phyloP scores from a whole-genome alignment of 2,113 vertebrate genomes.

The Himantopus leucocephalus region DNA sequence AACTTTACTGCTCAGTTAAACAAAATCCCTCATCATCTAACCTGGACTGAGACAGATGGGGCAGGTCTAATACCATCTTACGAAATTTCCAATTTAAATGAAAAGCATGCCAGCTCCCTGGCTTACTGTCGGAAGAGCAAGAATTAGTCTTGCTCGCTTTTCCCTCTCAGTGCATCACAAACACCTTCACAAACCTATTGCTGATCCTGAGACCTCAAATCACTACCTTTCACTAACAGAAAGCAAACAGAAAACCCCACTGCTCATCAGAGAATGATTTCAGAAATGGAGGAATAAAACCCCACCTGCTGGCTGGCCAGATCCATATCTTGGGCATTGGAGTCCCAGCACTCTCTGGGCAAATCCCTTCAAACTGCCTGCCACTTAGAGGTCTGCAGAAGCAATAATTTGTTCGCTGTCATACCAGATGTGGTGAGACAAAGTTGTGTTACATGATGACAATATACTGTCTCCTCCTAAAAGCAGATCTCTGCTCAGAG shows the following conservation, averaged over 20 bases:
- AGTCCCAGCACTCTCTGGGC: not conserved
- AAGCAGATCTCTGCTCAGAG: not conserved
- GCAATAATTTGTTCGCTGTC: not conserved
- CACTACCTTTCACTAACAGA: not conserved
- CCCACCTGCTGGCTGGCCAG: not conserved
- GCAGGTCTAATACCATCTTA: not conserved
- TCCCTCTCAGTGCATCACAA: not conserved
- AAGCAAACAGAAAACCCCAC: not conserved
- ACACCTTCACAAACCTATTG: not conserved
- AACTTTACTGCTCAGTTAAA: not conserved
- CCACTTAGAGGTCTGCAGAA: too few species aligned
- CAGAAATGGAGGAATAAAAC: not conserved
- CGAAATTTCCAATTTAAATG: not conserved
- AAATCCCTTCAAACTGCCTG: not conserved
- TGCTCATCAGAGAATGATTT: not conserved
- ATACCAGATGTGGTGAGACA: not conserved
- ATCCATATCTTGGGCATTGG: rapidly evolving
- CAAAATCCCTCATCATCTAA: not conserved
- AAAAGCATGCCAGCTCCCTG: not conserved
- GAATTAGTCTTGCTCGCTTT: not conserved
- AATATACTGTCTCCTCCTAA: not conserved
- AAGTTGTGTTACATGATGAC: not conserved
- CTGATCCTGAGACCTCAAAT: not conserved
- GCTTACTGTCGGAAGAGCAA: not conserved
- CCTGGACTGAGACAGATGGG: not conserved